A percentile compares a stretch with the other conserved stretches of the same genome.
phyloP scores from a whole-genome alignment of 1,140 invertebrate genomes.

The Cyphomyrmex costatus region DNA sequence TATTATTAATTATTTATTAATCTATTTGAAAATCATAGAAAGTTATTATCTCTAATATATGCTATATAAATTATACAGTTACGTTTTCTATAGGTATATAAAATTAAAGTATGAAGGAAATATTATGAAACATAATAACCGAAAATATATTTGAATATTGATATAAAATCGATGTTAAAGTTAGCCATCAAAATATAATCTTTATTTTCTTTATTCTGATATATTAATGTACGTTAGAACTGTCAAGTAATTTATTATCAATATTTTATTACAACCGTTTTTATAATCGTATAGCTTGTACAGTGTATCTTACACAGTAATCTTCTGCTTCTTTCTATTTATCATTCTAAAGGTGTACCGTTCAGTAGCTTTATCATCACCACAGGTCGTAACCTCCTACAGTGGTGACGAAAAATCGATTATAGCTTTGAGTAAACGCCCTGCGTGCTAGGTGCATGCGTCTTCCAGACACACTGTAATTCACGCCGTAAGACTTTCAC shows the following conservation, averaged over 20 bases:
- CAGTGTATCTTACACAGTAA: neutral
- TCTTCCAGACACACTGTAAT: slow-evolving; percentile 55
- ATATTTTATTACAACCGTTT: neutral
- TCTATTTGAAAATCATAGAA: neutral
- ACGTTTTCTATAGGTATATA: neutral
- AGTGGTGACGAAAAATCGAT: slow-evolving; percentile 31
- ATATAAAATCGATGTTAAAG: neutral
- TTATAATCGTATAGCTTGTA: neutral
- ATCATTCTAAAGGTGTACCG: neutral
- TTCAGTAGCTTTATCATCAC: slow-evolving; percentile 25
- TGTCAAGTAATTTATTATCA: neutral
- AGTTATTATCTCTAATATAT: neutral
- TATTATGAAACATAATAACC: neutral
- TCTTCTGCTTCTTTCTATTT: neutral
- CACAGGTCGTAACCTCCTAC: neutral
- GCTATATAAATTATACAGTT: neutral
- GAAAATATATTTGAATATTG: neutral
- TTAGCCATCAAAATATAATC: neutral
- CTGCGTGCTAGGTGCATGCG: neutral
- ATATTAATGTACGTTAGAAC: neutral
- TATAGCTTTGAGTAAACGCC: neutral
- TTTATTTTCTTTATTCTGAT: neutral
- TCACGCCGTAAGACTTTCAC: slow-evolving; percentile 66
- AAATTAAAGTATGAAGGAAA: neutral
- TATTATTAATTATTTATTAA: slow-evolving; percentile 7